phyloP scores from a whole-genome alignment of 2,113 vertebrate species.

The Willisornis vidua region DNA sequence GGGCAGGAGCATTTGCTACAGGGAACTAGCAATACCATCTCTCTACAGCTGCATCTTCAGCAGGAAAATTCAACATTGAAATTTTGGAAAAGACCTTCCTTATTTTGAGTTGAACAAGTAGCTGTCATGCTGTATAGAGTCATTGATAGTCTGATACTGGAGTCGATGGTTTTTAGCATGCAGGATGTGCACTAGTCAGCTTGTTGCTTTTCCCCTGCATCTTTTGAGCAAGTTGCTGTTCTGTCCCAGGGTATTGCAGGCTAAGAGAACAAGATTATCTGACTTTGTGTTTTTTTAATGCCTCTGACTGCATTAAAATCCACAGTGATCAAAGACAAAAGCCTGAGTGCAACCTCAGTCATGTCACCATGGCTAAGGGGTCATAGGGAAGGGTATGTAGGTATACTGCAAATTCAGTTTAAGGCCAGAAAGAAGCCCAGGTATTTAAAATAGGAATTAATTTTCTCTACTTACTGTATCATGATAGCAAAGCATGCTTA shows the following conservation, averaged over 20 bases:
- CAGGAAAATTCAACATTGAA: background rate
- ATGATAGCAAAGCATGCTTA: background rate
- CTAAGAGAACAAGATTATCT: background rate
- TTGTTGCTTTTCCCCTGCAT: background rate
- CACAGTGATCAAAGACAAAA: background rate
- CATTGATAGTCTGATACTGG: background rate
- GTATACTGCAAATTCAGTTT: background rate
- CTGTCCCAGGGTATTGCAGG: background rate
- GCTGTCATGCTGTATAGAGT: background rate
- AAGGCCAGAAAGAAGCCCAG: background rate
- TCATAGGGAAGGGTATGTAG: background rate
- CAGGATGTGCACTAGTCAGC: background rate
- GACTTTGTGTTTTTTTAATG: background rate
- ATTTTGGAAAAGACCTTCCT: background rate
- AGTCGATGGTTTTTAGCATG: background rate
- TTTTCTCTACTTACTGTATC: background rate
- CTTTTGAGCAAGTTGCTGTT: background rate
- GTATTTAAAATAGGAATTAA: background rate
- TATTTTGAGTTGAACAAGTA: background rate
- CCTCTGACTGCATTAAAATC: background rate
- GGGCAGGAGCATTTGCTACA: background rate
- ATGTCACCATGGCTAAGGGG: background rate
- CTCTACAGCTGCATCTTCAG: background rate
- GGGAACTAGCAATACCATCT: background rate
- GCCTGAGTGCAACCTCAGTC: background rate